A percentile compares a stretch with the other conserved stretches of the same genome.
phyloP scores from a whole-genome alignment of 1,140 invertebrate genomes.

The Melitaea cinxia region DNA sequence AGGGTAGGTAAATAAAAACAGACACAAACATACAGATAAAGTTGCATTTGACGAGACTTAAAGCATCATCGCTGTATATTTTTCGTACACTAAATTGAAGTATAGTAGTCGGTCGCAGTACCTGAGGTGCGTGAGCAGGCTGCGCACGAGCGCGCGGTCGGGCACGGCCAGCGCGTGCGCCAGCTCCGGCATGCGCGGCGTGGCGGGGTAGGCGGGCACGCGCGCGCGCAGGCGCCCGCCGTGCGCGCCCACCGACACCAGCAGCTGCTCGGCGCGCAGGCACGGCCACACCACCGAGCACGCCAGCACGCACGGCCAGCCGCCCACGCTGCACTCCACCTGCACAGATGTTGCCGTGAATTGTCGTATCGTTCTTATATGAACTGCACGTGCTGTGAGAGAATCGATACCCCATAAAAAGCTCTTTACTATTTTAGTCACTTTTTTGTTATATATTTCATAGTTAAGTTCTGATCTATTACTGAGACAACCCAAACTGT shows the following conservation, averaged over 20 bases:
- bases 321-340: conserved; percentile 83
- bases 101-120: conserved; percentile 30
- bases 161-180: conserved; percentile 85
- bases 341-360: conserved; percentile 21
- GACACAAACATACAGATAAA: too few relatives aligned
- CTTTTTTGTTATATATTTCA: too few relatives aligned
- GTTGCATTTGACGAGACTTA: too few relatives aligned
- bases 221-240: conserved; percentile 95
- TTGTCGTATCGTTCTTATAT: too few relatives aligned
- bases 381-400: too few relatives aligned
- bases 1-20: too few relatives aligned
- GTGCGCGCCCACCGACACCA: conserved; percentile 96
- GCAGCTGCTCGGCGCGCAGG: conserved; percentile 93
- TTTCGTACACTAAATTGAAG: too few relatives aligned
- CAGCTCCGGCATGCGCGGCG: conserved; percentile 91
- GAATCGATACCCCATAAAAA: too few relatives aligned
- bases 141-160: conserved; percentile 51
- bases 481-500: too few relatives aligned
- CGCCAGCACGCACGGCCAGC: conserved; percentile 94
- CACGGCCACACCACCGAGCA: conserved; percentile 94
- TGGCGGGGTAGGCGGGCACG: conserved; percentile 92
- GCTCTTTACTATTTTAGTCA: too few relatives aligned
- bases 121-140: conserved; percentile 73
- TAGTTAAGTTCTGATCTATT: too few relatives aligned
- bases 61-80: too few relatives aligned